Percentiles rank a stretch among this genome's conserved stretches.
phyloP scores from a whole-genome alignment of 2,888 invertebrate species.

The Ametastegia equiseti region DNA sequence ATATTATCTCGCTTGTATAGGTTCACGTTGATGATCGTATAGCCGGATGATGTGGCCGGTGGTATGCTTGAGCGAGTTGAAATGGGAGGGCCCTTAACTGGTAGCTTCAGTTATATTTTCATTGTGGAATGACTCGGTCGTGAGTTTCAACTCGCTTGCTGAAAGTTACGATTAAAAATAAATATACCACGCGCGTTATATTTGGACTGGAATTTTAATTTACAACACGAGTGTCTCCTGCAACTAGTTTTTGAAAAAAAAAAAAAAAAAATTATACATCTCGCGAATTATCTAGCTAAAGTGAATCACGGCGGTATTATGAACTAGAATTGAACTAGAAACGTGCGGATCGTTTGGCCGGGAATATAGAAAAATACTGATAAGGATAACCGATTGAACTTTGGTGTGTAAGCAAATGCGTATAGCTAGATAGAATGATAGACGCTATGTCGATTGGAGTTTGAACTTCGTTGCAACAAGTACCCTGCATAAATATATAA shows the following conservation, averaged over 20 bases:
- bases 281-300: not conserved
- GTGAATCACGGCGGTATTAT: not conserved
- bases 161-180: not conserved
- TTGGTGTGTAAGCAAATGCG: no score
- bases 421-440: no score
- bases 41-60: not conserved
- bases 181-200: not conserved
- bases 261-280: not conserved
- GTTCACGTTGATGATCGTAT: not conserved
- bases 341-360: not conserved
- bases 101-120: not conserved
- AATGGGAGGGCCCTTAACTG: not conserved
- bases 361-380: no score
- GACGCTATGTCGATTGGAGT: no score
- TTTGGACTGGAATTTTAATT: not conserved
- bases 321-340: not conserved
- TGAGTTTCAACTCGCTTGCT: not conserved
- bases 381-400: no score
- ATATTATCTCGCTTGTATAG: not conserved
- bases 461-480: not conserved
- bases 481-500: not conserved
- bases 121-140: not conserved
- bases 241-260: not conserved
- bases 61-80: not conserved
- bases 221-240: not conserved